phyloP scores from a whole-genome alignment of 2,888 invertebrate species.

The Imbricaverruca yamaguchii region DNA sequence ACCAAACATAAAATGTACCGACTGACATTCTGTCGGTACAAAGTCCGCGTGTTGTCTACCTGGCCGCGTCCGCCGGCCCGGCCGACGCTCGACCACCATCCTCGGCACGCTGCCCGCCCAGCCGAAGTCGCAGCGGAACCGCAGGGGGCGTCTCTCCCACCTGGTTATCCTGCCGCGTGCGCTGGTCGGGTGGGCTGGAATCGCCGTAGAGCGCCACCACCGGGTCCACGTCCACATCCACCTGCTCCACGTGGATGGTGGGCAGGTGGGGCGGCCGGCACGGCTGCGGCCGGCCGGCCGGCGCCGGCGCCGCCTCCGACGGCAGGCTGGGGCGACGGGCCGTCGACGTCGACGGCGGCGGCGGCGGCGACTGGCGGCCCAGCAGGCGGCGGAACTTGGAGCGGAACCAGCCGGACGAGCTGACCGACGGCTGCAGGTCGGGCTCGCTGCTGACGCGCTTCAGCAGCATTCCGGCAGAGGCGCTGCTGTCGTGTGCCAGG shows the following conservation, averaged over 20 bases:
- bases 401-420: not conserved
- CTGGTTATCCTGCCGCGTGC: conserved; percentile 16
- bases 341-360: not conserved
- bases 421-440: not conserved
- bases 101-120: not conserved
- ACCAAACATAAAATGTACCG: too few species aligned
- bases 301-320: not conserved
- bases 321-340: conserved; percentile 6
- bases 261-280: not conserved
- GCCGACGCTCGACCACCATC: too few species aligned
- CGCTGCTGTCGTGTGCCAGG: not conserved
- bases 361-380: not conserved
- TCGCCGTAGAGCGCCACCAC: conserved; percentile 11
- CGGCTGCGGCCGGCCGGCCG: not conserved
- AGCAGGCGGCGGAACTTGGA: conserved; percentile 1
- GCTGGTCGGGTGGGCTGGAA: conserved; percentile 20
- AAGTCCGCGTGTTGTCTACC: too few species aligned
- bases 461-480: not conserved
- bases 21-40: too few species aligned
- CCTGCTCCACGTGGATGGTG: not conserved
- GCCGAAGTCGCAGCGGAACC: not conserved
- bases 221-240: conserved; percentile 9
- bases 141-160: not conserved
- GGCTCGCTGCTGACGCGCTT: conserved; percentile 18
- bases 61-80: too few species aligned